phyloP scores from a whole-genome alignment of 2,797 vertebrate species.

The Coranthus polyacanthus region DNA sequence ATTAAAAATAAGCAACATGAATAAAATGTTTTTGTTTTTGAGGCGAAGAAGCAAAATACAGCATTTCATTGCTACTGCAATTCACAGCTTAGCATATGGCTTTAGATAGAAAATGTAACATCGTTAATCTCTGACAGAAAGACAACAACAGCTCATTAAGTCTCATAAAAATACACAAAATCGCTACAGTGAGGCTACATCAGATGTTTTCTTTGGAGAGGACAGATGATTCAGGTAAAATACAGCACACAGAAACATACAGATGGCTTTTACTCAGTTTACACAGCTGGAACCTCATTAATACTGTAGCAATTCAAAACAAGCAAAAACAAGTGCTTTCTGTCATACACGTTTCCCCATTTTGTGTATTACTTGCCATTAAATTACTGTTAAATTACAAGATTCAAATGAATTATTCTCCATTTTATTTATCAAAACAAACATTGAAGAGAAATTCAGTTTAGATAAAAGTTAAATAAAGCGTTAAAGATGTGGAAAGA shows the following conservation, averaged over 20 bases:
- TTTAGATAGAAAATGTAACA: conserved; percentile 58
- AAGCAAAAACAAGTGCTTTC: background rate
- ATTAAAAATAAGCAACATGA: conserved; percentile 6
- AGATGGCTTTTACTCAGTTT: background rate
- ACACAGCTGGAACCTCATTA: background rate
- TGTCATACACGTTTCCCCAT: no score
- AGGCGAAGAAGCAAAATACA: conserved; percentile 28
- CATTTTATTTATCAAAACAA: no score
- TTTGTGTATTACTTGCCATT: background rate
- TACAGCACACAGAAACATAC: background rate
- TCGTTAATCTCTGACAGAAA: conserved; percentile 16
- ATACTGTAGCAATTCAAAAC: background rate
- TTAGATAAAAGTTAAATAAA: no score
- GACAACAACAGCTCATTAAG: conserved; percentile 28
- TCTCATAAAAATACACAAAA: conserved; percentile 33
- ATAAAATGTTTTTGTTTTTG: conserved; percentile 2
- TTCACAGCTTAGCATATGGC: conserved; percentile 69
- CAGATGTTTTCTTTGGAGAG: conserved; percentile 47
- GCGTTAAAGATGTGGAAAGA: no score
- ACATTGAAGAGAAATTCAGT: no score
- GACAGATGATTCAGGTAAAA: background rate
- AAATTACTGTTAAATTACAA: background rate
- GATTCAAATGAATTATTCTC: background rate
- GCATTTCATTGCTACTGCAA: conserved; percentile 45
- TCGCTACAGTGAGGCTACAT: conserved; percentile 63